Percentiles rank a stretch among this genome's conserved stretches.
These are phyloP conservation scores for Conger conger DNA, from an alignment of 2,113 vertebrate genomes.

Conservation along the genomic window DNA sequence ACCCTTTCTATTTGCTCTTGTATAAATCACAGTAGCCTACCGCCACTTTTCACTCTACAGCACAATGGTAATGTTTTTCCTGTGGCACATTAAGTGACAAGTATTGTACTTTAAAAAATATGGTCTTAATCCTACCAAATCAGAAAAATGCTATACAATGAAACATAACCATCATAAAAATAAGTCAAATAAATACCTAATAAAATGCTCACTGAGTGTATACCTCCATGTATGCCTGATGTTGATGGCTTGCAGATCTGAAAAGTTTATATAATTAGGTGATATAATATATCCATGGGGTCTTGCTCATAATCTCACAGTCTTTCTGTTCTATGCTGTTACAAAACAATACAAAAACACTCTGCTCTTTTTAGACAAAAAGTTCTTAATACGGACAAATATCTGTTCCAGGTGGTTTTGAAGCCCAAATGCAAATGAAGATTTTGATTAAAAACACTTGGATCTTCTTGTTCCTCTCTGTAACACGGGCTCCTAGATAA, in stretches of 20 bases:
- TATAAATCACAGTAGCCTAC: constrained; percentile 35
- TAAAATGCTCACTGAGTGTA: no score
- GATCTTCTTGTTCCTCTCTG: constrained; percentile 32
- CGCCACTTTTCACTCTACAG: constrained; percentile 8
- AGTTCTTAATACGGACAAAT: constrained; percentile 40
- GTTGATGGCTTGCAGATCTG: not conserved
- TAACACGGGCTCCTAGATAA: constrained; percentile 42
- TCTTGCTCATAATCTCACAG: not conserved
- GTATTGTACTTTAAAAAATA: constrained; percentile 33
- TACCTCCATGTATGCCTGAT: not conserved
- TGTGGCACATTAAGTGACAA: constrained; percentile 33
- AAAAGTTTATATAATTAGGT: not conserved
- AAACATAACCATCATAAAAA: not conserved
- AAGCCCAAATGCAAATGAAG: constrained; percentile 32
- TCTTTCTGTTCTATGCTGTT: not conserved
- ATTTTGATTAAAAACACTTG: constrained; percentile 48
- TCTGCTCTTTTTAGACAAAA: not conserved
- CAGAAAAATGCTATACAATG: not conserved
- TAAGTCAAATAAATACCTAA: not conserved
- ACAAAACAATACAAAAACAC: not conserved
- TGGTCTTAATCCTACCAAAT: not conserved
- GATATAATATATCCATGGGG: not conserved
- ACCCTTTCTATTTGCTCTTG: constrained; percentile 12
- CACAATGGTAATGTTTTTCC: constrained; percentile 24
- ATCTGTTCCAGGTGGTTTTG: constrained; percentile 43